A percentile compares a stretch with the other conserved stretches of the same genome.
These are phyloP conservation scores for Hippocampus barbouri DNA, from an alignment of 2,113 vertebrate genomes.

Conservation along the genomic window DNA sequence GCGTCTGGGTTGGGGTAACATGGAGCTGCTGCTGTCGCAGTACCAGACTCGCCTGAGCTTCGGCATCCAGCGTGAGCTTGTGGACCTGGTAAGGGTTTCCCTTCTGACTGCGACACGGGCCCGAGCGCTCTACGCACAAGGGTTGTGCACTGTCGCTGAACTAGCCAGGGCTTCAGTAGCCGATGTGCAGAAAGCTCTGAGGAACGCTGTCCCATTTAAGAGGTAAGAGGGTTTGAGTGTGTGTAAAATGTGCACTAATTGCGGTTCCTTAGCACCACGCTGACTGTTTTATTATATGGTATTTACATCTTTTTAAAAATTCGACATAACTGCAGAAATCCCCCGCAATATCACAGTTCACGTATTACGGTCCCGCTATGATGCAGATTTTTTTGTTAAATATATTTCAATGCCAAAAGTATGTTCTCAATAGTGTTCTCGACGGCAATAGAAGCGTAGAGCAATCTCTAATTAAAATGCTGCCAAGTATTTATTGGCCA, in stretches of 20 bases:
- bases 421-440: neutral
- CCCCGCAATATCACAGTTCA: too few species aligned
- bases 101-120: conserved; percentile 87
- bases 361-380: too few species aligned
- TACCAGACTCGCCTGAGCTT: conserved; percentile 95
- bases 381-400: too few species aligned
- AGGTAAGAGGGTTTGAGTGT: conserved; percentile 70
- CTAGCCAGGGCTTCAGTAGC: conserved; percentile 77
- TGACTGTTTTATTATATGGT: too few species aligned
- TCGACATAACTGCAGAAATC: too few species aligned
- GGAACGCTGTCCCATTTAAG: conserved; percentile 88
- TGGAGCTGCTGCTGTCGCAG: conserved; percentile 93
- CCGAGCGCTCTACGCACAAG: conserved; percentile 80
- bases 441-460: too few species aligned
- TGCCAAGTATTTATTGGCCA: neutral
- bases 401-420: too few species aligned
- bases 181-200: conserved; percentile 82
- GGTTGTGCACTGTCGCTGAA: conserved; percentile 84
- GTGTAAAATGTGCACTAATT: too few species aligned
- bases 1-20: conserved; percentile 93
- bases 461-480: neutral
- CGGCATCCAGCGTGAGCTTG: conserved; percentile 92
- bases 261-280: too few species aligned
- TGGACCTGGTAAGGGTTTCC: conserved; percentile 89
- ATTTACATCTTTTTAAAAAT: too few species aligned